phyloP scores from a whole-genome alignment of 2,888 invertebrate species.

The Pristionchus fissidentatus region DNA sequence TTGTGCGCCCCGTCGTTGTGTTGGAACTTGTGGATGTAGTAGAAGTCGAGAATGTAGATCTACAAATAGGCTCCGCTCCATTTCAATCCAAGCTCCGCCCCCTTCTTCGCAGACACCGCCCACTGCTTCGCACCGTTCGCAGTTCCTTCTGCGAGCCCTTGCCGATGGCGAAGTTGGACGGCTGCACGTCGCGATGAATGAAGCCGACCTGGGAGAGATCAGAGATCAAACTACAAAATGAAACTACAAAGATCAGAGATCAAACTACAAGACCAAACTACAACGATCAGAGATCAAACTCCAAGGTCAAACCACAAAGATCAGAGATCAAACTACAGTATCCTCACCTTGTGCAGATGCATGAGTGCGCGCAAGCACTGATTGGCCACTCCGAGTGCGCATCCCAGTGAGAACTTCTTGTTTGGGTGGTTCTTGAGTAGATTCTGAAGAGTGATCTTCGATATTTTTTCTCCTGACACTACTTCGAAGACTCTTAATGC shows the following conservation, averaged over 20 bases:
- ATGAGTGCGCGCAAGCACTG: slow-evolving; percentile 41
- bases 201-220: slow-evolving; percentile 26
- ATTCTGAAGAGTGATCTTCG: slow-evolving; percentile 21
- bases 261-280: too few relatives aligned
- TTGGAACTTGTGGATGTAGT: slow-evolving; percentile 38
- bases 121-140: slow-evolving; percentile 17
- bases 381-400: slow-evolving; percentile 31
- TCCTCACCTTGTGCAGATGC: slow-evolving; percentile 44
- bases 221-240: background rate
- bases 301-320: background rate
- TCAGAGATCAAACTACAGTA: background rate
- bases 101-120: background rate
- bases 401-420: slow-evolving; percentile 35
- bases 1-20: background rate
- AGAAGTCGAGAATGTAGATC: slow-evolving; percentile 47
- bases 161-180: slow-evolving; percentile 45
- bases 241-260: background rate
- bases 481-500: background rate
- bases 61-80: background rate
- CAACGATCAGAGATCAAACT: too few relatives aligned
- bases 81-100: background rate
- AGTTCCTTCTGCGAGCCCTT: slow-evolving; percentile 38
- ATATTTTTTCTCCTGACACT: background rate
- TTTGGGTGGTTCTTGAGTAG: slow-evolving; percentile 43
- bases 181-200: slow-evolving; percentile 40